Evolutionary conservation across 2,888 invertebrate genomes (phyloP), one percentile per base, ranked within the genome.

Genomic region (Piscicola geometra): DNA sequence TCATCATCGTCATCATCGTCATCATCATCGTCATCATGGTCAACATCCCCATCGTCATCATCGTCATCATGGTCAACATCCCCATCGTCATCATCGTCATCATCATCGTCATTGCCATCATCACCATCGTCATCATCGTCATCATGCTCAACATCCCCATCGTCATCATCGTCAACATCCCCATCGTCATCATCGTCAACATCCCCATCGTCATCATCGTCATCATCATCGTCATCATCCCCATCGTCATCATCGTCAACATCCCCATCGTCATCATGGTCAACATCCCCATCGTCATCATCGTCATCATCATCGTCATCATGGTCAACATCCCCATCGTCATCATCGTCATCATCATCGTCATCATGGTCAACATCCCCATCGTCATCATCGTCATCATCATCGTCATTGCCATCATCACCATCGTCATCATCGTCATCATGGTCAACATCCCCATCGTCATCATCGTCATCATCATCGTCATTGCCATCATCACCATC

Each of bases 401-500:
- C 64, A 28, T 30, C 30, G 9, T 30, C 30, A 68, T 69, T 25
- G 35, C 3, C 35, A 36, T 41, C 35, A 21, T 41, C 35, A 36
- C 21, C 41, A 36, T 50, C 52, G 32, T 71, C 30, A 71, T 52
- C 52, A 71, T 47, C 30, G 50, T 71, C 71, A 71, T 71, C 71
- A 28, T 52, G 50, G 30, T 71, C 71, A 30, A 28, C 71, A 28
- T 52, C 71, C 5, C 1, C 71, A 47, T 71, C 71, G 41, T 71
- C 36, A 25, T 71, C 71, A 47, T 71, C 71, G 25, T 71, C 71
- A 71, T 71, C 71, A 47, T 41, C 71, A 41, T 47, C 71, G 25
- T 47, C 71, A 71, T 71, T 41, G 28, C 41, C 71, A 41, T 41
- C 71, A 36, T 71, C 71, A 30, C 41, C 71, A 71, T 71, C 71